These are phyloP conservation scores for Toxotes lorentzi DNA, from an alignment of 2,797 vertebrate genomes.

Conservation along the genomic window DNA sequence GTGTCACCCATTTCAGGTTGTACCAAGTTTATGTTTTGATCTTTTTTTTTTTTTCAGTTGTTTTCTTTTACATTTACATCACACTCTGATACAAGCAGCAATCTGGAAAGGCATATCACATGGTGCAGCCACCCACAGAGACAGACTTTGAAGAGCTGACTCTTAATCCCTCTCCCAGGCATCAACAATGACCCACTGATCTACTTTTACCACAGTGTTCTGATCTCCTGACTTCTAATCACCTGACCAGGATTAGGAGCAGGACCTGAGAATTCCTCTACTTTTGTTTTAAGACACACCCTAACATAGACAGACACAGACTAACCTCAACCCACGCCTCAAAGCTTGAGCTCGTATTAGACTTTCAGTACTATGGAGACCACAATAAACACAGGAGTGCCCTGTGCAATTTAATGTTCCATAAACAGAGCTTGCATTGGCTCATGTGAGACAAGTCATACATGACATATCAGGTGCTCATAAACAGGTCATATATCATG, in stretches of 20 bases:
- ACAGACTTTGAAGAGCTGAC: slow-evolving; percentile 17
- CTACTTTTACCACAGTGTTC: slow-evolving; percentile 52
- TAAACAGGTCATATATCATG: slow-evolving; percentile 12
- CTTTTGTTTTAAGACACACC: slow-evolving; percentile 48
- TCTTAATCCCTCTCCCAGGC: background rate
- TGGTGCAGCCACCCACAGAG: slow-evolving; percentile 18
- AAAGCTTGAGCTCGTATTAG: slow-evolving; percentile 47
- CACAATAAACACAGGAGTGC: slow-evolving; percentile 43
- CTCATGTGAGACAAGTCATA: slow-evolving; percentile 8
- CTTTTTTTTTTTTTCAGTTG: background rate
- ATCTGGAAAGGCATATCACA: slow-evolving; percentile 18
- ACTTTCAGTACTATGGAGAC: slow-evolving; percentile 35
- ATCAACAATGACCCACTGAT: slow-evolving; percentile 63
- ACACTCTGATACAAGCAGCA: background rate
- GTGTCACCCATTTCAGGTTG: background rate
- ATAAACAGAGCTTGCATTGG: slow-evolving; percentile 16
- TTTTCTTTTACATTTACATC: slow-evolving; percentile 10
- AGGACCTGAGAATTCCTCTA: slow-evolving; percentile 38
- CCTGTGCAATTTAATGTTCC: slow-evolving; percentile 9
- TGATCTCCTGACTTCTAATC: slow-evolving; percentile 62
- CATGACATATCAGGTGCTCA: background rate
- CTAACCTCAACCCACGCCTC: slow-evolving; percentile 11
- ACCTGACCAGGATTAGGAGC: slow-evolving; percentile 64
- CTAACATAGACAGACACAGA: background rate
- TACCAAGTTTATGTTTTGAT: background rate